These are phyloP conservation scores for Megaceryle torquata DNA, from an alignment of 2,113 vertebrate genomes.

Conservation along the genomic window DNA sequence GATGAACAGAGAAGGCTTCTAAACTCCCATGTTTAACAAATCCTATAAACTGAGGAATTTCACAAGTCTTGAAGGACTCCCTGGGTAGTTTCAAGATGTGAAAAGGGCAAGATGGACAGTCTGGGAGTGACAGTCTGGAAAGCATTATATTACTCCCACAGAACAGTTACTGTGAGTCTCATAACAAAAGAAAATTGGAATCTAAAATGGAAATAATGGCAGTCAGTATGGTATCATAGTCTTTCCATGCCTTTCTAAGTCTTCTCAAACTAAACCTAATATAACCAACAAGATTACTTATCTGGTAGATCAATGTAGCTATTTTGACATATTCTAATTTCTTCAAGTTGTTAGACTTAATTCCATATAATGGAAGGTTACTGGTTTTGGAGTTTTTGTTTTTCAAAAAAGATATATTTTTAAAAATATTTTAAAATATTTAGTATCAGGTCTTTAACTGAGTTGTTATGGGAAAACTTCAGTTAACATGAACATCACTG, in stretches of 20 bases:
- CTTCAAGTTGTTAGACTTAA: neutral
- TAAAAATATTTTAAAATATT: too few relatives aligned
- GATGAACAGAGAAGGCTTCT: neutral
- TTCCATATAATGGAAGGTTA: neutral
- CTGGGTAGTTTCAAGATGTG: neutral
- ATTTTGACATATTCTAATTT: neutral
- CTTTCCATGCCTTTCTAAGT: neutral
- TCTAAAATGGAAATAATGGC: neutral
- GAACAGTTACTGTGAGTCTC: neutral
- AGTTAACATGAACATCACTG: neutral
- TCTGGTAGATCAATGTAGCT: neutral
- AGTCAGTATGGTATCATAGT: neutral
- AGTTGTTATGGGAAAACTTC: neutral
- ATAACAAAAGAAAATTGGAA: neutral
- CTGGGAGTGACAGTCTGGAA: neutral
- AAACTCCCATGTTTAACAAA: neutral
- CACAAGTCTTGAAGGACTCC: neutral
- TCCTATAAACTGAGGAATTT: neutral
- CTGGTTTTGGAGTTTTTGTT: neutral
- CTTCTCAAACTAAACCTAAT: neutral
- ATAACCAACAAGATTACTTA: neutral
- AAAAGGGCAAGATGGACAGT: neutral
- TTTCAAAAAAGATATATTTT: neutral
- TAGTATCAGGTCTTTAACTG: neutral
- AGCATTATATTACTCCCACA: neutral